Percentiles rank a stretch among this genome's conserved stretches.
Conservation (phyloP, 2,797 vertebrate species). For the Huso huso region DNA sequence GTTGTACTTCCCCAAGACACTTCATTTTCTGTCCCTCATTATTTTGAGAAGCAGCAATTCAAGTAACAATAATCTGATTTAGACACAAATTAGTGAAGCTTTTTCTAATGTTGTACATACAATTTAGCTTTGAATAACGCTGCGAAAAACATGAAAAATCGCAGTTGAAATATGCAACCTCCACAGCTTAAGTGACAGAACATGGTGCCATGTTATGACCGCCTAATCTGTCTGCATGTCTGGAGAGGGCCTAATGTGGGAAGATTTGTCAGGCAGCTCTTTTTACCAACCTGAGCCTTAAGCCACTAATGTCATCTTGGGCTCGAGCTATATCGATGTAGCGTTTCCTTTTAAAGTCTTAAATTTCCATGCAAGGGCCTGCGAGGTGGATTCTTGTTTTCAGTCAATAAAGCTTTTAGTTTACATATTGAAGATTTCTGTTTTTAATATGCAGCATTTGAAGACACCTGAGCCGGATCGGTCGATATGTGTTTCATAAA, state of each 20-base stretch:
- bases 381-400: constrained; percentile 37
- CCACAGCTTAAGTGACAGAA: constrained; percentile 12
- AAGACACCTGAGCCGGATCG: constrained; percentile 42
- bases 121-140: constrained; percentile 2
- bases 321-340: constrained; percentile 6
- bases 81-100: no score
- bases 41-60: no score
- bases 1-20: no score
- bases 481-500: constrained; percentile 34
- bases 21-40: no score
- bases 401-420: constrained; percentile 61
- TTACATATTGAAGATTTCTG: constrained; percentile 58
- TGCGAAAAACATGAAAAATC: constrained; percentile 8
- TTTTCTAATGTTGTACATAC: not conserved
- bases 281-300: constrained; percentile 16
- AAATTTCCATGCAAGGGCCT: constrained; percentile 22
- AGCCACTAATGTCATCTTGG: constrained; percentile 27
- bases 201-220: constrained; percentile 20
- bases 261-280: constrained; percentile 16
- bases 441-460: constrained; percentile 41
- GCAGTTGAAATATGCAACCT: constrained; percentile 9
- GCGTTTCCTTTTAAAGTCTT: constrained; percentile 27
- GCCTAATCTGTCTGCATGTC: constrained; percentile 15
- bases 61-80: no score
- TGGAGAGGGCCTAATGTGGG: constrained; percentile 12